Percentiles rank a stretch among this genome's conserved stretches.
These are phyloP conservation scores for Callaeas wilsoni DNA, from an alignment of 2,113 vertebrate species.

Conservation along the genomic window DNA sequence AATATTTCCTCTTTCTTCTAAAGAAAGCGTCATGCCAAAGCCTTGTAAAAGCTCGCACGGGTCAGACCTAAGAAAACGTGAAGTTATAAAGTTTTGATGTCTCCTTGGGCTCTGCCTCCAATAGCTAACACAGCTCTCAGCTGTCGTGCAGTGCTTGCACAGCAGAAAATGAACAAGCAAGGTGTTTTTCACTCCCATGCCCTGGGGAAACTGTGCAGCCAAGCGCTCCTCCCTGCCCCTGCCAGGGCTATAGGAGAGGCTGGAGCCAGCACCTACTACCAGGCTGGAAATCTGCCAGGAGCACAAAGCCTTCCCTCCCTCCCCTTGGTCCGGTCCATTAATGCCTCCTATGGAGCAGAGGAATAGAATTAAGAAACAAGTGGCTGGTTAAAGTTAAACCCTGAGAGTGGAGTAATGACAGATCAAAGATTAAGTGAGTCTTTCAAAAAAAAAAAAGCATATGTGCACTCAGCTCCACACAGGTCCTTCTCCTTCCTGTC, in stretches of 20 bases:
- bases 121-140: neutral
- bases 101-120: neutral
- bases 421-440: slow-evolving; percentile 51
- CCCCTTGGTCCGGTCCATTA: neutral
- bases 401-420: slow-evolving; percentile 16
- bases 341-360: slow-evolving; percentile 6
- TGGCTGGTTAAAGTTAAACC: slow-evolving; percentile 65
- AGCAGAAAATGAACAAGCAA: neutral
- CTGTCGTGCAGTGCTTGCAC: neutral
- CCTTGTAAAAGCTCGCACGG: neutral
- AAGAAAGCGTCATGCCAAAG: neutral
- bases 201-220: neutral
- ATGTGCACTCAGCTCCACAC: neutral
- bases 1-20: neutral
- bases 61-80: neutral
- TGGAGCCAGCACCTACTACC: slow-evolving; percentile 4
- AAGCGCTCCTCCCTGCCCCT: neutral
- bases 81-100: neutral
- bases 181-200: neutral
- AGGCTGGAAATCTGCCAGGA: neutral
- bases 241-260: neutral
- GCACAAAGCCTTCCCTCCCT: neutral
- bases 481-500: neutral
- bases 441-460: neutral
- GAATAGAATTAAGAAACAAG: slow-evolving; percentile 56